A percentile compares a stretch with the other conserved stretches of the same genome.
These are phyloP conservation scores for Merodon equestris DNA, from an alignment of 2,888 invertebrate species.

Conservation along the genomic window DNA sequence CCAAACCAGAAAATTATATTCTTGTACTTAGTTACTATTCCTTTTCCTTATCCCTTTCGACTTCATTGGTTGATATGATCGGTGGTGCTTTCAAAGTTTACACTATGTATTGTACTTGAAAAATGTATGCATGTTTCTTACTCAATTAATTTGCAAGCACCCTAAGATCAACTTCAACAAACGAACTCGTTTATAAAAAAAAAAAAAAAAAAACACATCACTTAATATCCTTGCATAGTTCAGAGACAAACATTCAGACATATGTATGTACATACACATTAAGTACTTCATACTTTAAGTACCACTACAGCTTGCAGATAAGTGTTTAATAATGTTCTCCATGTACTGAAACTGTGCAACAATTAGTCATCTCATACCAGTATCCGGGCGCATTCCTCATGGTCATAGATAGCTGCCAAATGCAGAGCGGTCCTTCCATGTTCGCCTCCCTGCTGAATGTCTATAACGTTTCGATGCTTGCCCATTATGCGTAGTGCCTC, in stretches of 20 bases:
- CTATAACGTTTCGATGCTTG: constrained; percentile 84
- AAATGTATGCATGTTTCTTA: no score
- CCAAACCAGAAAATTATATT: no score
- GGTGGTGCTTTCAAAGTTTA: no score
- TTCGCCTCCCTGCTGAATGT: constrained; percentile 86
- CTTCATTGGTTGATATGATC: no score
- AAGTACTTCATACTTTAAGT: constrained; percentile 32
- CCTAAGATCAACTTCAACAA: constrained; percentile 21
- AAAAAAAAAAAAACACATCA: constrained; percentile 5
- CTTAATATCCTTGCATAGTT: constrained; percentile 40
- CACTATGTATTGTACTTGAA: no score
- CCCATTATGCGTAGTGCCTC: constrained; percentile 85
- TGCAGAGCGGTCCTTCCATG: constrained; percentile 91
- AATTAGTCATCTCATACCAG: constrained; percentile 81
- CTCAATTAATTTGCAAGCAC: background rate
- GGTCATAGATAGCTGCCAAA: constrained; percentile 90
- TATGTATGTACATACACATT: no score
- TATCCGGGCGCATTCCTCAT: constrained; percentile 88
- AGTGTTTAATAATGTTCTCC: constrained; percentile 25
- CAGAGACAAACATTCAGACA: constrained; percentile 36
- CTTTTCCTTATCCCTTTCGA: no score
- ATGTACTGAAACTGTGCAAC: constrained; percentile 29
- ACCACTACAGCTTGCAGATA: constrained; percentile 44
- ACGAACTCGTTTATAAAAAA: constrained; percentile 2
- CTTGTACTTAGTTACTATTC: no score